Evolutionary conservation across 1,140 invertebrate species (phyloP), one percentile per base, ranked within the genome.

Genomic region (Formica exsecta): DNA sequence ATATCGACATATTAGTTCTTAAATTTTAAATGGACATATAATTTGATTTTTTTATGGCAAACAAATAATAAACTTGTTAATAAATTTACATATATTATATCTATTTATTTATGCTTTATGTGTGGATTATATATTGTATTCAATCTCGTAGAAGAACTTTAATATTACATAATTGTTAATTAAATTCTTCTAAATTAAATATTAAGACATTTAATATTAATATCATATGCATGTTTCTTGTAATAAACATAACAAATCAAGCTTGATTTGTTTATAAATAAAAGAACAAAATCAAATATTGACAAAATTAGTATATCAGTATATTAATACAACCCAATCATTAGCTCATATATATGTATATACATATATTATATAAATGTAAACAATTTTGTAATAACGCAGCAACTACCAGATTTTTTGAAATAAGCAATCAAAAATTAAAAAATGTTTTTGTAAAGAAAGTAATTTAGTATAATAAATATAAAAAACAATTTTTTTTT

Each of bases 101-200:
- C 61, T 38, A 13, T 62, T 76, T 38, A 16, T 62, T 13, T 44
- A 57, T 41, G 2, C 22, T 59, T 5, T 29, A 38, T 25, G 4
- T 76, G 22, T 22, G n/a, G 41, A 29, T 64, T 32, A 62, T 62
- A 62, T 62, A 16, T 76, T 29, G 8, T 16, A 64, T 76, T 64
- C 0, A 76, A 64, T 11, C 38, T 57, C 16, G 5, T 48, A 48
- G 41, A 11, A 44, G 41, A 11, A 44, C 16, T 62, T 76, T 44
- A 62, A 76, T 73, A 64, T 44, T 62, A 76, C 29, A 29, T 41
- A 76, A 44, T 64, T 41, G 29, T 41, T 11, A 75, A 61, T 61
- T 75, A 75, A 61, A 75, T 22, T 61, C 9, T 7, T 1, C 7
- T 7, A 16, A 32, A 41, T 36, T 9, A 16, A 75, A 41, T 32